Evolutionary conservation across 1,140 invertebrate species (phyloP).

Genomic region (Wasmannia auropunctata): DNA sequence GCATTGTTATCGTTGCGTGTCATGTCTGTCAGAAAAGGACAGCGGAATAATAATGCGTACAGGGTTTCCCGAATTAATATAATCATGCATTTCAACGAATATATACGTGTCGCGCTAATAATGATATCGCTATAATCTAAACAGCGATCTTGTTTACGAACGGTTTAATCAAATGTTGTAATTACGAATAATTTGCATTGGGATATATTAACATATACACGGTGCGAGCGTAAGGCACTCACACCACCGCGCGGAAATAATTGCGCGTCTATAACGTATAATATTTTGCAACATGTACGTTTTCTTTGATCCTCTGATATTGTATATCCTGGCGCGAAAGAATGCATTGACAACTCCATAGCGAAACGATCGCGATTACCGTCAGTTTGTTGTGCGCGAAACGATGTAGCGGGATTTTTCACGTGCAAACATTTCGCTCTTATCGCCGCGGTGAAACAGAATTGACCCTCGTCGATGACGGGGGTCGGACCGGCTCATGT

Average conservation of each 20-base stretch:
- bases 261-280: not conserved
- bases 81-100: conserved; percentile 41
- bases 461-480: not conserved
- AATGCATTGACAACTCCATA: not conserved
- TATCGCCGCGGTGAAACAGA: not conserved
- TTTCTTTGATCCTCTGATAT: not conserved
- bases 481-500: not conserved
- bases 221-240: not conserved
- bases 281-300: not conserved
- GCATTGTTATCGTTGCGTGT: not conserved
- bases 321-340: not conserved
- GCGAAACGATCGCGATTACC: not conserved
- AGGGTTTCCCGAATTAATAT: conserved; percentile 24
- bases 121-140: conserved; percentile 48
- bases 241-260: not conserved
- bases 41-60: conserved; percentile 13
- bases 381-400: not conserved
- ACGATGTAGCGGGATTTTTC: not conserved
- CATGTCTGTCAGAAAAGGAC: not conserved
- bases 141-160: conserved; percentile 44
- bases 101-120: conserved; percentile 38
- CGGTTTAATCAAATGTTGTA: conserved; percentile 54
- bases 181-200: conserved; percentile 46
- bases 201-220: conserved; percentile 36
- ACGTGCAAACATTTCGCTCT: not conserved